Evolutionary conservation across 1,140 invertebrate species (phyloP), one percentile per base, ranked within the genome.

Genomic region (Reticulitermes speratus): DNA sequence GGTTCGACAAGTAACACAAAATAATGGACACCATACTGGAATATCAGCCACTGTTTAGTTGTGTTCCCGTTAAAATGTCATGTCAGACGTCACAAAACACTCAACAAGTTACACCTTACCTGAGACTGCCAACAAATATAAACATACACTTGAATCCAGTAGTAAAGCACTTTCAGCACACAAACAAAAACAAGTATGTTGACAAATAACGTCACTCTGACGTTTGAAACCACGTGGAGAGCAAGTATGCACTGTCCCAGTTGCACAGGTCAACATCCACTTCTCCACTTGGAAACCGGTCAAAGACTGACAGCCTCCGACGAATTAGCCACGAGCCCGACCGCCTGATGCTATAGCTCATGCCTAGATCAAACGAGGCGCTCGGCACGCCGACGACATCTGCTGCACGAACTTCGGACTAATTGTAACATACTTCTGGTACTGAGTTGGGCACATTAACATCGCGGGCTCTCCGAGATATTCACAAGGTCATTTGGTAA

Each of bases 61-160:
- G 14, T 55, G 52, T 21, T 55, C 52, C 52, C 19, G 14, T 5
- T 55, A 55, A 55, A 55, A 55, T 55, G 16, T 21, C 52, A 55
- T 55, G 14, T 21, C 52, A 55, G 19, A 75, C n/a, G 65, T 75
- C 65, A 75, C 65, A 75, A 30, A 1, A 30, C 14, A 30, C 65
- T 75, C n/a, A 75, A 75, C 65, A 75, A 75, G n/a, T 65, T 75
- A 30, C n/a, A 14, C n/a, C n/a, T 75, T 30, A 75, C 65, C 65
- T 75, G 65, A 3, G 25, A 9, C 52, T 21, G 52, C 52, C 65
- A 30, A 30, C 25, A 30, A 30, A 21, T 1, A 55, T 6, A 75
- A n/a, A 30, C 3, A 16, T 11, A n/a, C 9, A n/a, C 2, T 30
- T n/a, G 25, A 75, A 30, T n/a, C 25, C n/a, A 25, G 65, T 75